Evolutionary conservation across 2,888 invertebrate species (phyloP).

Genomic region (Cerastis rubricosa): DNA sequence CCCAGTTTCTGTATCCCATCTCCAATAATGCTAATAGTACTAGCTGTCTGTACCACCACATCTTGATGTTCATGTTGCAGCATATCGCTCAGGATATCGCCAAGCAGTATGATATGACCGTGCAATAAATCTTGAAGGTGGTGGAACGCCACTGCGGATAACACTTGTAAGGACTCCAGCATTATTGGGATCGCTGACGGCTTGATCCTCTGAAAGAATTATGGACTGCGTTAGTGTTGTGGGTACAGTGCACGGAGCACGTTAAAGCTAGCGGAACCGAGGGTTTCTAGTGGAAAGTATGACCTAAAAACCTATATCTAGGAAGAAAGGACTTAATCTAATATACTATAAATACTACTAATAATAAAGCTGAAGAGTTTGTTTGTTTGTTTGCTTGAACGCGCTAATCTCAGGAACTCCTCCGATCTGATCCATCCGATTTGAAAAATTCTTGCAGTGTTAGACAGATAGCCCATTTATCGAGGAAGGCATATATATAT

Average conservation of each 20-base stretch:
- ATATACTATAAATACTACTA: too few species aligned
- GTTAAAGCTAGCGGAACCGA: not conserved
- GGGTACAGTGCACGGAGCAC: not conserved
- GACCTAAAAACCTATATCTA: not conserved
- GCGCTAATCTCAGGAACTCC: too few species aligned
- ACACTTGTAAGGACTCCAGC: constrained; percentile 94
- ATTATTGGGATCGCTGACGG: constrained; percentile 92
- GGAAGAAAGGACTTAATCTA: not conserved
- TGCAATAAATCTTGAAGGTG: constrained; percentile 91
- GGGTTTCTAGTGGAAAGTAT: not conserved
- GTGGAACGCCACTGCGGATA: constrained; percentile 91
- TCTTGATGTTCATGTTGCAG: constrained; percentile 92
- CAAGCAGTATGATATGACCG: constrained; percentile 91
- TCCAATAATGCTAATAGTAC: constrained; percentile 93
- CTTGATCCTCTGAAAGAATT: constrained; percentile 79
- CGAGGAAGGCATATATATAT: too few species aligned
- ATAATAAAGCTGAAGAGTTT: too few species aligned
- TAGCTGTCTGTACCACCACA: constrained; percentile 93
- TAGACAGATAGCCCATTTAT: too few species aligned
- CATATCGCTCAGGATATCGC: constrained; percentile 91
- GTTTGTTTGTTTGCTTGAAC: too few species aligned
- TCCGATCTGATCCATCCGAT: too few species aligned
- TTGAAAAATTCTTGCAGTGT: too few species aligned
- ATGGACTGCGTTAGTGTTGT: not conserved
- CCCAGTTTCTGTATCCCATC: constrained; percentile 91